Conservation (phyloP, 2,113 vertebrate genomes). For the Aix galericulata region DNA sequence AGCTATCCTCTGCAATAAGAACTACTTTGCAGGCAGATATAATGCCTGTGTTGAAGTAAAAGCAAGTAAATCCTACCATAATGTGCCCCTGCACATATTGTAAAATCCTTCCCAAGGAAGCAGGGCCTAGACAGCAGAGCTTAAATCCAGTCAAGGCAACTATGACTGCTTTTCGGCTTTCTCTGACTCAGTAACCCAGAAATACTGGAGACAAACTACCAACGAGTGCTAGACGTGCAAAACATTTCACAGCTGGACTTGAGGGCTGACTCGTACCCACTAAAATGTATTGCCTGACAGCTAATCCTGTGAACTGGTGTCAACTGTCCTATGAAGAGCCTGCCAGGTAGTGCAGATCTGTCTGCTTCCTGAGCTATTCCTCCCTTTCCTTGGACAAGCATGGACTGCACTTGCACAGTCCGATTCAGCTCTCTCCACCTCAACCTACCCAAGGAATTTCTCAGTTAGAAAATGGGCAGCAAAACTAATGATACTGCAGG, state of each 20-base stretch:
- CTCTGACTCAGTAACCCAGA: not conserved
- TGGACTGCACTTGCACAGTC: not conserved
- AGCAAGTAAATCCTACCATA: conserved; percentile 31
- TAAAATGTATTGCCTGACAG: not conserved
- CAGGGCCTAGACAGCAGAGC: not conserved
- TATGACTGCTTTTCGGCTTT: conserved; percentile 2
- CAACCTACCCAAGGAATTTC: not conserved
- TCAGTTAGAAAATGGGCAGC: not conserved
- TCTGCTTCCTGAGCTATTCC: not conserved
- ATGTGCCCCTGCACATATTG: not conserved
- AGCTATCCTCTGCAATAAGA: conserved; percentile 20
- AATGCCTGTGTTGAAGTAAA: conserved; percentile 8
- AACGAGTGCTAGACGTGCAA: not conserved
- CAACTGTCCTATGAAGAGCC: not conserved
- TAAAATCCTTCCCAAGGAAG: conserved; percentile 34
- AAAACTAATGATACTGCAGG: not conserved
- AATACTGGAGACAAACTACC: not conserved
- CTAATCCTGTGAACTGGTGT: not conserved
- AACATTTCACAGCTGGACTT: not conserved
- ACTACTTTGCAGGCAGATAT: conserved; percentile 20
- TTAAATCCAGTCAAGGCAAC: conserved; percentile 15
- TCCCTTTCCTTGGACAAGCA: not conserved
- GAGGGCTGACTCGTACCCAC: not conserved
- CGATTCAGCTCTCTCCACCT: not conserved
- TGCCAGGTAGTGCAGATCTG: not conserved